A percentile compares a stretch with the other conserved stretches of the same genome.
These are phyloP conservation scores for Dicranocentrus wangi DNA, from an alignment of 2,888 invertebrate genomes.

Conservation along the genomic window DNA sequence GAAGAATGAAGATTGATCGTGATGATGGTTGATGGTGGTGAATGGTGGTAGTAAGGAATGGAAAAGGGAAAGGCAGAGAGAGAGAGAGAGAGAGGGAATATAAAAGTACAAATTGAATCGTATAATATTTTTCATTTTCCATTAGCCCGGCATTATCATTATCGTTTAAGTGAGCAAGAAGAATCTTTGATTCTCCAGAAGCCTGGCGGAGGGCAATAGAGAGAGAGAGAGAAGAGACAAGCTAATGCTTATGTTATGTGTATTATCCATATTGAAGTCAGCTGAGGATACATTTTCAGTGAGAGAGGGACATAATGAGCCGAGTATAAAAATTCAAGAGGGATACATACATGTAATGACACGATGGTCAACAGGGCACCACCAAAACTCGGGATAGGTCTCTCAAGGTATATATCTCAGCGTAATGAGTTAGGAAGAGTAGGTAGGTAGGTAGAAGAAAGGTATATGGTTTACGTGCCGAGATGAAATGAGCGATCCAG, in stretches of 20 bases:
- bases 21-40: not conserved
- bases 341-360: no score
- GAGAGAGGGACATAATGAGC: conserved; percentile 44
- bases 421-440: no score
- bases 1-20: conserved; percentile 30
- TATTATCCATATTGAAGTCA: conserved; percentile 25
- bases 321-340: not conserved
- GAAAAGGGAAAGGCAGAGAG: not conserved
- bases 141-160: conserved; percentile 32
- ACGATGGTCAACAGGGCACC: conserved; percentile 21
- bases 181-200: not conserved
- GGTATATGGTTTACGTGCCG: not conserved
- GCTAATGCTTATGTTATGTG: conserved; percentile 22
- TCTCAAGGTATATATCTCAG: no score
- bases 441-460: not conserved
- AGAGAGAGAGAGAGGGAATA: no score
- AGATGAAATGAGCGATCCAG: no score
- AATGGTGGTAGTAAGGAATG: not conserved
- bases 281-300: conserved; percentile 9
- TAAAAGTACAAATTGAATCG: conserved; percentile 46
- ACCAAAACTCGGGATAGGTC: no score
- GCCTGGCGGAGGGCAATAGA: not conserved
- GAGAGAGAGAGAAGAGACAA: conserved; percentile 1
- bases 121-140: conserved; percentile 13
- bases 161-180: conserved; percentile 20